Conservation (phyloP, 2,888 invertebrate genomes). For the Ectropis crepuscularia region DNA sequence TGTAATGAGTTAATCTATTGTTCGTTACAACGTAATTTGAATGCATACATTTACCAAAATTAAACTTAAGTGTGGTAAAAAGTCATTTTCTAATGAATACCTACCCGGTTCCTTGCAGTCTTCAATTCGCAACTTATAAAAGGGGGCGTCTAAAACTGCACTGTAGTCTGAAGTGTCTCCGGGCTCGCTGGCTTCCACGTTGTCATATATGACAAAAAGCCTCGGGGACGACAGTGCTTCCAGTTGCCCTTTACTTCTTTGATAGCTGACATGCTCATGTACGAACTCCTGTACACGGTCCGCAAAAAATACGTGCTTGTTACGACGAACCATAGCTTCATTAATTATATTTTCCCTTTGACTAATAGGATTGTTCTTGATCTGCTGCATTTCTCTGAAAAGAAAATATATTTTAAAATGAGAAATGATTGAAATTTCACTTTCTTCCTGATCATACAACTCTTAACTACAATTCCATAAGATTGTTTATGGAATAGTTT, state of each 20-base stretch:
- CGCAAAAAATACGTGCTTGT: constrained; percentile 87
- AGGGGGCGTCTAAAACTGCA: constrained; percentile 84
- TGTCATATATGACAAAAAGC: constrained; percentile 89
- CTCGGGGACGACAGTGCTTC: constrained; percentile 87
- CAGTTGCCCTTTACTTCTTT: constrained; percentile 55
- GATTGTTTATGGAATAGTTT: constrained; percentile 11
- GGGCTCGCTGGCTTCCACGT: constrained; percentile 88
- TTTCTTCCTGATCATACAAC: neutral
- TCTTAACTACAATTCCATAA: neutral
- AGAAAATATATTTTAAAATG: neutral
- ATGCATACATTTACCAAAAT: neutral
- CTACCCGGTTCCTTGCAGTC: constrained; percentile 77
- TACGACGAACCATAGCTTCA: constrained; percentile 81
- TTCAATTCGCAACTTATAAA: constrained; percentile 87
- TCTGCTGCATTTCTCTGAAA: constrained; percentile 82
- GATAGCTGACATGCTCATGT: constrained; percentile 85
- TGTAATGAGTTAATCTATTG: neutral
- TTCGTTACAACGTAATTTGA: too few species aligned
- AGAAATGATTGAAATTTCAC: neutral
- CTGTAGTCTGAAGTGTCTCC: constrained; percentile 86
- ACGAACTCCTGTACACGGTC: constrained; percentile 89
- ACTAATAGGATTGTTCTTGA: constrained; percentile 78
- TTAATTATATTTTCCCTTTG: constrained; percentile 80
- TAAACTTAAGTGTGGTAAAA: neutral
- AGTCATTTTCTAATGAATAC: neutral